Evolutionary conservation across 2,888 invertebrate genomes (phyloP).

Genomic region (Lepidonotus clava): DNA sequence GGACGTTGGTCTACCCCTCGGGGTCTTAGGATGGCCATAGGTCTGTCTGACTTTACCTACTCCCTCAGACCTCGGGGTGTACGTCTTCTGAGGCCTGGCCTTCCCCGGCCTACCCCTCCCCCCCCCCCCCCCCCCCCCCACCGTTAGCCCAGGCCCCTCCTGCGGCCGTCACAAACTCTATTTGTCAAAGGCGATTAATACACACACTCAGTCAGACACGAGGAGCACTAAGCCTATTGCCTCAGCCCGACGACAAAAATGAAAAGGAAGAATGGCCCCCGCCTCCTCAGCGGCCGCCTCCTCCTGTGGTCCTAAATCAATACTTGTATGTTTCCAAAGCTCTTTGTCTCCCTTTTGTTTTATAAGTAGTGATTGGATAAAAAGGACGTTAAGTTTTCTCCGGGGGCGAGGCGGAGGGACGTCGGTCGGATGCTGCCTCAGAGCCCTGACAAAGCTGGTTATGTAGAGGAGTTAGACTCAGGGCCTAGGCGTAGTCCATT

Average conservation of each 20-base stretch:
- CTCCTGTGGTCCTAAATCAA: background rate
- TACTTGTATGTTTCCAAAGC: conserved; percentile 16
- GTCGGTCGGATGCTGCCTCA: background rate
- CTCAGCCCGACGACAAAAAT: background rate
- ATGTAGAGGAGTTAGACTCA: no score
- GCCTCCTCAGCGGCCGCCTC: background rate
- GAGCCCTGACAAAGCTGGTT: background rate
- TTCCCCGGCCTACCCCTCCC: no score
- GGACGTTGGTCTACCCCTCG: no score
- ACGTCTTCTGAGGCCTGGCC: no score
- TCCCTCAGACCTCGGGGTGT: no score
- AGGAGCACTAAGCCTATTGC: background rate
- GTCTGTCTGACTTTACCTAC: no score
- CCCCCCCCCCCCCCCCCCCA: no score
- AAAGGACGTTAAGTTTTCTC: background rate
- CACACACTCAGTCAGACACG: background rate
- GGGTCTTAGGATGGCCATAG: no score
- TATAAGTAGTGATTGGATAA: background rate
- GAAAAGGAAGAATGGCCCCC: no score
- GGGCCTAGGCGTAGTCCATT: no score
- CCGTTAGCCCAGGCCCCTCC: background rate
- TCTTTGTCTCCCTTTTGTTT: background rate
- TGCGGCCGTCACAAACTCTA: conserved; percentile 2
- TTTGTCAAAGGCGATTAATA: conserved; percentile 4
- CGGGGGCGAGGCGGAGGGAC: background rate